phyloP scores from a whole-genome alignment of 2,888 invertebrate genomes.

The Xanthorhoe spadicearia region DNA sequence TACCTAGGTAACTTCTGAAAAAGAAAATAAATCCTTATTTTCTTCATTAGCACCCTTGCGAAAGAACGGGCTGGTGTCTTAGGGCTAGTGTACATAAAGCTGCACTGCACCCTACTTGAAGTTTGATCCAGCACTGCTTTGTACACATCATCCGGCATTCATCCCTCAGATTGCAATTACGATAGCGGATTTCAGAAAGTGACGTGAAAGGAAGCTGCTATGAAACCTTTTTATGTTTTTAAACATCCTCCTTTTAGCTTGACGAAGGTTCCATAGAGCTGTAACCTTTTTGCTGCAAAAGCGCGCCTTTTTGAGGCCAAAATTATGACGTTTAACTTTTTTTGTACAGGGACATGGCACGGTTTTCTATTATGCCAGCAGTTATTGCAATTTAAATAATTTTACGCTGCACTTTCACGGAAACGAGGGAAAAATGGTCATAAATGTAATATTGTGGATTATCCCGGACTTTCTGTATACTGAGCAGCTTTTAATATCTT shows the following conservation, averaged over 20 bases:
- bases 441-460: not conserved
- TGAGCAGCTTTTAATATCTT: not conserved
- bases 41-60: too few relatives aligned
- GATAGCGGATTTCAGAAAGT: slow-evolving; percentile 35
- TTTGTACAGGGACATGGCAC: slow-evolving; percentile 5
- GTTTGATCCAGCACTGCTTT: slow-evolving; percentile 9
- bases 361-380: not conserved
- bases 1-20: too few relatives aligned
- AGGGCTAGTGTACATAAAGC: not conserved
- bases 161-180: slow-evolving; percentile 41
- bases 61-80: too few relatives aligned
- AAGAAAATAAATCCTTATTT: too few relatives aligned
- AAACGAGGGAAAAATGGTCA: not conserved
- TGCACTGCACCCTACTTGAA: not conserved
- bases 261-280: slow-evolving; percentile 29
- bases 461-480: not conserved
- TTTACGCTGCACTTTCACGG: not conserved
- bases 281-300: slow-evolving; percentile 23
- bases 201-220: slow-evolving; percentile 36
- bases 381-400: not conserved
- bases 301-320: slow-evolving; percentile 5
- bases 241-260: slow-evolving; percentile 35
- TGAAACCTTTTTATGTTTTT: slow-evolving; percentile 34
- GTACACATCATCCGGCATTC: slow-evolving; percentile 33
- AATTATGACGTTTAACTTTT: slow-evolving; percentile 18